A percentile compares a stretch with the other conserved stretches of the same genome.
Conservation (phyloP, 1,140 invertebrate species). For the Microplitis mediator region DNA sequence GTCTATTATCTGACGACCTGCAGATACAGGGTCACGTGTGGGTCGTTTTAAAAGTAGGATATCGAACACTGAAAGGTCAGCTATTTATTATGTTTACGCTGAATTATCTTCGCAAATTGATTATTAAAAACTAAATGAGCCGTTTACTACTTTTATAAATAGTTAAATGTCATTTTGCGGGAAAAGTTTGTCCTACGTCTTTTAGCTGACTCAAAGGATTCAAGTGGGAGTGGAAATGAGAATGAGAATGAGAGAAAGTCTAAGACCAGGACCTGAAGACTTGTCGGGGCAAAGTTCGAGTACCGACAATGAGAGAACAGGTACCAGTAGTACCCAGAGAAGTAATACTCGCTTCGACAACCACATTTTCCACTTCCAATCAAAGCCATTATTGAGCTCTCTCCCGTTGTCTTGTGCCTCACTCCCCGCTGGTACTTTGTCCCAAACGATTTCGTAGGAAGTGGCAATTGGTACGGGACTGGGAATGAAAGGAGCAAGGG, state of each 20-base stretch:
- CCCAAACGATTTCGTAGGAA: conserved; percentile 30
- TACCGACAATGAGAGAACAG: conserved; percentile 17
- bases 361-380: conserved; percentile 56
- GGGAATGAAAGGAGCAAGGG: not conserved
- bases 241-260: too few species aligned
- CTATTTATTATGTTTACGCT: not conserved
- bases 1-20: conserved; percentile 50
- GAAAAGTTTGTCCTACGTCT: not conserved
- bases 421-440: conserved; percentile 41
- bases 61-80: not conserved
- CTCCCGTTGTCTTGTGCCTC: conserved; percentile 39
- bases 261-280: too few species aligned
- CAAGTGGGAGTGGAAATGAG: too few species aligned
- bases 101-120: too few species aligned
- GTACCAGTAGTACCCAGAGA: not conserved
- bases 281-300: conserved; percentile 12
- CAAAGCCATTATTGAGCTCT: conserved; percentile 60
- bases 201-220: conserved; percentile 10
- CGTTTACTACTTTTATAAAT: too few species aligned
- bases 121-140: too few species aligned
- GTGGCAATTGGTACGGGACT: conserved; percentile 35
- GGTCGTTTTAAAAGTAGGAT: not conserved
- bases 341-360: conserved; percentile 43
- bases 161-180: not conserved
- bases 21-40: not conserved